Percentiles rank a stretch among this genome's conserved stretches.
These are phyloP conservation scores for Lepidostoma basale DNA, from an alignment of 1,140 invertebrate genomes.

Conservation along the genomic window DNA sequence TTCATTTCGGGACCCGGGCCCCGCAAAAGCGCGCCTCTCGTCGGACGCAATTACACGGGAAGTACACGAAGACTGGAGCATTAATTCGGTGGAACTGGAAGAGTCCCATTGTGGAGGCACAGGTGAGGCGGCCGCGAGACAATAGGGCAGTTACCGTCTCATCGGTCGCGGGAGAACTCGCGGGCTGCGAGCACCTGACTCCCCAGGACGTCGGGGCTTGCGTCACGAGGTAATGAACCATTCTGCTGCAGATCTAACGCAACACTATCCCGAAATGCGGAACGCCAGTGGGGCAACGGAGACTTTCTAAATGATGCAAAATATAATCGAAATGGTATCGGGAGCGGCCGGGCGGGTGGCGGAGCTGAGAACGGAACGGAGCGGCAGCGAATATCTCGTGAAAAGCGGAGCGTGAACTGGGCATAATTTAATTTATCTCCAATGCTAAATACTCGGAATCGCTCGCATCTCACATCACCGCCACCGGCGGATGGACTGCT, in stretches of 20 bases:
- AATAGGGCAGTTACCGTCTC: constrained; percentile 1
- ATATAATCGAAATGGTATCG: neutral
- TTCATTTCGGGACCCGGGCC: constrained; percentile 11
- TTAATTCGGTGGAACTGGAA: constrained; percentile 23
- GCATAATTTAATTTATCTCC: constrained; percentile 41
- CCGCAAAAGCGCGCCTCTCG: constrained; percentile 1
- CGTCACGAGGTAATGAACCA: constrained; percentile 18
- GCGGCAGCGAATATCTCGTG: constrained; percentile 32
- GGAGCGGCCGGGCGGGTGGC: neutral
- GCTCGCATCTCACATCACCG: neutral
- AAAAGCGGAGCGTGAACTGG: constrained; percentile 41
- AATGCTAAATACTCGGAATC: constrained; percentile 24
- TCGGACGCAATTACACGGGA: constrained; percentile 9
- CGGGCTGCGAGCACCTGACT: neutral
- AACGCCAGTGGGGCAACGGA: neutral
- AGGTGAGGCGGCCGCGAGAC: constrained; percentile 7
- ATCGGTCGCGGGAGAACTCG: constrained; percentile 2
- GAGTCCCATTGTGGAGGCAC: constrained; percentile 1
- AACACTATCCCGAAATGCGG: neutral
- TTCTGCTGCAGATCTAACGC: neutral
- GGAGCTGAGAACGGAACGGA: neutral
- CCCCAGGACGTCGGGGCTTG: constrained; percentile 6
- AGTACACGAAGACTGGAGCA: constrained; percentile 17
- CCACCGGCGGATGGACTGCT: neutral
- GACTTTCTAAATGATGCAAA: constrained; percentile 1